Percentiles rank a stretch among this genome's conserved stretches.
Evolutionary conservation across 2,888 invertebrate genomes (phyloP).

Genomic region (Trimorus sp.): DNA sequence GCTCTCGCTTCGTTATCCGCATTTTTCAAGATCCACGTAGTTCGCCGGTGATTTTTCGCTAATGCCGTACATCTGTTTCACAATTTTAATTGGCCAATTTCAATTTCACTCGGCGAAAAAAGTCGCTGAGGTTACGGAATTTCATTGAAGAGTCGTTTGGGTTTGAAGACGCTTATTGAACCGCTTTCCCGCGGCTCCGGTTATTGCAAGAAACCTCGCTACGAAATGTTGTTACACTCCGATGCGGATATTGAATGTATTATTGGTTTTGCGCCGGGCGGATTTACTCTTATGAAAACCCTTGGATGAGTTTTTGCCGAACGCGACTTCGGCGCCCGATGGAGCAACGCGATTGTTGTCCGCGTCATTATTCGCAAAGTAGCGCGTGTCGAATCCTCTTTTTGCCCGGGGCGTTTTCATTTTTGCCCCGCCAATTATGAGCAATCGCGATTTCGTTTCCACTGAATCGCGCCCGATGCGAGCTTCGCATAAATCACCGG

Average conservation of each 20-base stretch:
- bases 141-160: not conserved
- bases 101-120: no score
- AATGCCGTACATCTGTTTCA: no score
- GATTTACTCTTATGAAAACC: conserved; percentile 29
- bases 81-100: no score
- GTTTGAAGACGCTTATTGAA: conserved; percentile 29
- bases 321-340: conserved; percentile 23
- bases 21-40: no score
- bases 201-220: conserved; percentile 37
- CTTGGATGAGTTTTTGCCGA: conserved; percentile 37
- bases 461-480: not conserved
- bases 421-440: conserved; percentile 25
- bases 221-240: conserved; percentile 57
- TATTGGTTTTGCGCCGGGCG: conserved; percentile 35
- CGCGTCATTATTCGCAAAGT: conserved; percentile 42
- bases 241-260: conserved; percentile 54
- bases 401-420: conserved; percentile 17
- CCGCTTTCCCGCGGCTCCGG: conserved; percentile 34
- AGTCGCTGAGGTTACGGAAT: no score
- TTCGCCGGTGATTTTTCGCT: no score
- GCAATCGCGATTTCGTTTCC: conserved; percentile 29
- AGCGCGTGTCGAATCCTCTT: conserved; percentile 48
- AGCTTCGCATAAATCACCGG: conserved; percentile 4
- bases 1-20: no score
- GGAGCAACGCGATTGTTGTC: conserved; percentile 32